Evolutionary conservation across 2,113 vertebrate species (phyloP).

Genomic region (Heterocephalus glaber): DNA sequence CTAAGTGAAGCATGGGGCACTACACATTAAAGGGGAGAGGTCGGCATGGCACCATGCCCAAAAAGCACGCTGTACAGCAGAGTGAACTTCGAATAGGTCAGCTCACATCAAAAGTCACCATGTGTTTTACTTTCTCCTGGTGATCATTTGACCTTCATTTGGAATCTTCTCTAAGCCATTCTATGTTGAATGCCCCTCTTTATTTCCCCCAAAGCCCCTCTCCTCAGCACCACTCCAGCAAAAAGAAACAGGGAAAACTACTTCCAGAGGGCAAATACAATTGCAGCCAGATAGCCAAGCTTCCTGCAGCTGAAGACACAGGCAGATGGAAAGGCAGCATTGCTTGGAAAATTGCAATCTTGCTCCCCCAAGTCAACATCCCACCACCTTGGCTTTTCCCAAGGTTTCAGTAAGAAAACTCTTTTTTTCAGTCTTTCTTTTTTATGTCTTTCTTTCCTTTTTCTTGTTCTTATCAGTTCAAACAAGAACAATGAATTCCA

Average conservation of each 20-base stretch:
- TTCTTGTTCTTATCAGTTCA: slow-evolving; percentile 90
- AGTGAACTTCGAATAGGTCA: slow-evolving; percentile 47
- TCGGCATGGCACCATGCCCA: neutral
- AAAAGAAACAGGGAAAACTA: neutral
- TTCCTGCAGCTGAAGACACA: slow-evolving; percentile 60
- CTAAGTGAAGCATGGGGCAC: slow-evolving; percentile 26
- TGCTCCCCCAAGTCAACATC: slow-evolving; percentile 83
- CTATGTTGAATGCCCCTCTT: neutral
- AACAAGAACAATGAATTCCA: slow-evolving; percentile 91
- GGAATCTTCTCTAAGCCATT: slow-evolving; percentile 32
- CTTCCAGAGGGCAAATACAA: neutral
- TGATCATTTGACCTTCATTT: neutral
- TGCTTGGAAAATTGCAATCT: slow-evolving; percentile 84
- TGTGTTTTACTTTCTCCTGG: slow-evolving; percentile 31
- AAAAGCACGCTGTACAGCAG: neutral
- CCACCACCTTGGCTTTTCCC: slow-evolving; percentile 85
- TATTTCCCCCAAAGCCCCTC: neutral
- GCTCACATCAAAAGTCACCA: slow-evolving; percentile 66
- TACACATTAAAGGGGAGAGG: slow-evolving; percentile 62
- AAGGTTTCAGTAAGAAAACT: slow-evolving; percentile 87
- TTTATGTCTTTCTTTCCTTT: slow-evolving; percentile 67
- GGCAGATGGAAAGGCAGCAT: neutral
- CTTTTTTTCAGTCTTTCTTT: slow-evolving; percentile 51
- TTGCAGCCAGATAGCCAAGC: neutral
- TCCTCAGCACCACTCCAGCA: neutral